These are phyloP conservation scores for Abrostola triplasia DNA, from an alignment of 2,888 invertebrate genomes.

Conservation along the genomic window DNA sequence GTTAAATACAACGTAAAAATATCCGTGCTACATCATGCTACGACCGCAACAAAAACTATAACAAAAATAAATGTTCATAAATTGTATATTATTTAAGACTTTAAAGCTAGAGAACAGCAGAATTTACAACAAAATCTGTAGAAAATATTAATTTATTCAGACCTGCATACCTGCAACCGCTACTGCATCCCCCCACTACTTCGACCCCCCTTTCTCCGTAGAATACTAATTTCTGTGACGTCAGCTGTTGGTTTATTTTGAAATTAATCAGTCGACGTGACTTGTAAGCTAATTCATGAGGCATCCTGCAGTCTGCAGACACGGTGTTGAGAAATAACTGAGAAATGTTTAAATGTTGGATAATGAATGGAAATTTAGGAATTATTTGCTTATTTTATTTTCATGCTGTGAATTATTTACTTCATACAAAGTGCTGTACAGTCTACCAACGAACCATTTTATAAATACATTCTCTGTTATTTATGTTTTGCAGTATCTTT, in stretches of 20 bases:
- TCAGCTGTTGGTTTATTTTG: constrained; percentile 43
- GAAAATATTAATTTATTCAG: constrained; percentile 54
- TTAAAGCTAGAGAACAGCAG: not conserved
- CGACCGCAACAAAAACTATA: not conserved
- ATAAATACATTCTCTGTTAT: too few relatives aligned
- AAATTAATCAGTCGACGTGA: constrained; percentile 23
- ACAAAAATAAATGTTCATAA: not conserved
- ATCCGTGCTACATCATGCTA: constrained; percentile 16
- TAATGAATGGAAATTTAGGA: not conserved
- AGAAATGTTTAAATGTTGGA: not conserved
- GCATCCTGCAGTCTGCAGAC: not conserved
- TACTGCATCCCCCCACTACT: constrained; percentile 20
- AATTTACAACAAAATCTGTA: constrained; percentile 19
- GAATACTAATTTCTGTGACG: constrained; percentile 46
- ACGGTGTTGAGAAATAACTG: not conserved
- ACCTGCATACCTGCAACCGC: constrained; percentile 30
- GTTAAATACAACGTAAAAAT: not conserved
- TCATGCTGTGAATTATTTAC: not conserved
- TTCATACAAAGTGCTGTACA: not conserved
- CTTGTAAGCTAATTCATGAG: constrained; percentile 9
- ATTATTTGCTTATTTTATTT: not conserved
- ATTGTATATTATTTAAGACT: constrained; percentile 3
- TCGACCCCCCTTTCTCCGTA: constrained; percentile 4
- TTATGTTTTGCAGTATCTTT: too few relatives aligned
- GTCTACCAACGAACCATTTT: too few relatives aligned